Conservation (phyloP, 2,113 vertebrate species). For the Lipophrys pholis region DNA sequence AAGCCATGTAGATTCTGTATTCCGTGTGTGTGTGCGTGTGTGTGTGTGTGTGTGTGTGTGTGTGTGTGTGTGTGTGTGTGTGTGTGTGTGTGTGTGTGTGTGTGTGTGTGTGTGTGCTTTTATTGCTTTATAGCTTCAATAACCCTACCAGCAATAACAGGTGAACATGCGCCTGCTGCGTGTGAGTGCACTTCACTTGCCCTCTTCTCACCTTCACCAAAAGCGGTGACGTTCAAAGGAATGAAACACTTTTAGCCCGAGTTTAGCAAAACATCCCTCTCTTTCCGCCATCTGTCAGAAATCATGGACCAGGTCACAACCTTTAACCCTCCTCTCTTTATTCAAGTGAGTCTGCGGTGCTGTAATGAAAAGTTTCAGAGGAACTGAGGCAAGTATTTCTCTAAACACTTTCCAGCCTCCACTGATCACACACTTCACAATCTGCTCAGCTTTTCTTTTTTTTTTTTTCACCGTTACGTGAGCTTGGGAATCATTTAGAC, state of each 20-base stretch:
- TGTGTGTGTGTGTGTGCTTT: constrained; percentile 1
- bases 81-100: neutral
- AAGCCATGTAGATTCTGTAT: no score
- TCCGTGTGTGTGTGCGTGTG: no score
- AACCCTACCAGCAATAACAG: constrained; percentile 55
- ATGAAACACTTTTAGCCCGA: constrained; percentile 20
- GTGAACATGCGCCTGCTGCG: constrained; percentile 46
- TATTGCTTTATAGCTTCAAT: constrained; percentile 55
- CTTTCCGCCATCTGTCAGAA: constrained; percentile 50
- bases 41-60: no score
- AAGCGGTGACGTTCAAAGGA: constrained; percentile 33
- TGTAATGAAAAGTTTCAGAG: constrained; percentile 64
- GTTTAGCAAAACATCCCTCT: constrained; percentile 64
- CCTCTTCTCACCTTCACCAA: constrained; percentile 55
- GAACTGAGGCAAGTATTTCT: constrained; percentile 69
- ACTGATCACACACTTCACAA: constrained; percentile 72
- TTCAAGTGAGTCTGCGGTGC: constrained; percentile 31
- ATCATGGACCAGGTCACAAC: constrained; percentile 37
- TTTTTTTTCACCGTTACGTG: constrained; percentile 63
- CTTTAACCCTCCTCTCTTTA: constrained; percentile 49
- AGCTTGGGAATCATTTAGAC: constrained; percentile 78
- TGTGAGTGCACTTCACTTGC: constrained; percentile 43
- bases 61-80: constrained; percentile 12
- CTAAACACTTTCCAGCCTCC: constrained; percentile 63
- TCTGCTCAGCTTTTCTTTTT: constrained; percentile 71